These are phyloP conservation scores for Helleia helle DNA, from an alignment of 2,888 invertebrate genomes.

Conservation along the genomic window DNA sequence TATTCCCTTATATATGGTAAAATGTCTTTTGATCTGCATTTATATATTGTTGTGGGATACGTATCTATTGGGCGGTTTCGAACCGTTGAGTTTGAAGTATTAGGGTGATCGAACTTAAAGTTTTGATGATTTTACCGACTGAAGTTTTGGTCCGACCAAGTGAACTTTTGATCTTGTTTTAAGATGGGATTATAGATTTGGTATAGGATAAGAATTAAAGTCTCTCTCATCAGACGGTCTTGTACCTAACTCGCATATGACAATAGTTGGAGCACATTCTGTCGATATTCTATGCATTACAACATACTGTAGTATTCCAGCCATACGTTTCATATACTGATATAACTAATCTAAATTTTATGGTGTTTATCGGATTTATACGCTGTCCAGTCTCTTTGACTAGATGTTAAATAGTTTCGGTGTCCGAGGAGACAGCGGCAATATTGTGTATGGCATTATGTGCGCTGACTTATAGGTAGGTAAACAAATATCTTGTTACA, in stretches of 20 bases:
- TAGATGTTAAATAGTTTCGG: not conserved
- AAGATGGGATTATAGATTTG: slow-evolving; percentile 60
- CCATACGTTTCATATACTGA: not conserved
- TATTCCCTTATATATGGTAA: slow-evolving; percentile 10
- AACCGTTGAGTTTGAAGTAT: slow-evolving; percentile 7
- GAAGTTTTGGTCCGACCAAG: slow-evolving; percentile 74
- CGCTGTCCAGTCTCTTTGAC: slow-evolving; percentile 2
- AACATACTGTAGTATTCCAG: slow-evolving; percentile 1
- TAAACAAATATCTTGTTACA: slow-evolving; percentile 68
- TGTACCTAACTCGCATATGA: slow-evolving; percentile 34
- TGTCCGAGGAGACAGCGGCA: not conserved
- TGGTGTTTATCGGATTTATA: too few species aligned
- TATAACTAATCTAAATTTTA: not conserved
- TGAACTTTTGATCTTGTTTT: slow-evolving; percentile 70
- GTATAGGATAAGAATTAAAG: slow-evolving; percentile 54
- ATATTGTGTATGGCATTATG: slow-evolving; percentile 2
- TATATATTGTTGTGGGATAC: slow-evolving; percentile 5
- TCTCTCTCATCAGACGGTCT: slow-evolving; percentile 54
- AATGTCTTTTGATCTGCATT: slow-evolving; percentile 8
- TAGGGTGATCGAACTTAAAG: slow-evolving; percentile 31
- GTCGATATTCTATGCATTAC: not conserved
- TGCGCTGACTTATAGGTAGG: slow-evolving; percentile 60
- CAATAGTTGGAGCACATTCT: not conserved
- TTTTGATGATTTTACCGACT: slow-evolving; percentile 69
- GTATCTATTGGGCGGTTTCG: not conserved